phyloP scores from a whole-genome alignment of 2,797 vertebrate species.

The Pangasius djambal region DNA sequence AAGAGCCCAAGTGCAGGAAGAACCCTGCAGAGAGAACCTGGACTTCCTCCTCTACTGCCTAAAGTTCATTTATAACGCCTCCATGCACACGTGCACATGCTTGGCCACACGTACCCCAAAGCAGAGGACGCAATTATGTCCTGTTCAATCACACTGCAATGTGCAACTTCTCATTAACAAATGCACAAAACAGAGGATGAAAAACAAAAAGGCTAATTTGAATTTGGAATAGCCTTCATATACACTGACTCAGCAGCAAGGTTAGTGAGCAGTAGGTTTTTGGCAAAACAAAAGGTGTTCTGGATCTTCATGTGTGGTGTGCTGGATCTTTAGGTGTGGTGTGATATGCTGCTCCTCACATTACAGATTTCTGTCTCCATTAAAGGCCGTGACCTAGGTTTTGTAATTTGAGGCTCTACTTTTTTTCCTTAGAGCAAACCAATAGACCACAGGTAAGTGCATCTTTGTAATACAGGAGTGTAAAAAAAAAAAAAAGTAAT shows the following conservation, averaged over 20 bases:
- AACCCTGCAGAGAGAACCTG: slow-evolving; percentile 65
- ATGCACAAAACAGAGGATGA: background rate
- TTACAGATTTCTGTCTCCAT: slow-evolving; percentile 69
- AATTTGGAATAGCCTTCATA: background rate
- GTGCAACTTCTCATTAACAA: background rate
- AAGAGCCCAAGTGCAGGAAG: slow-evolving; percentile 66
- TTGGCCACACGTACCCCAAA: slow-evolving; percentile 14
- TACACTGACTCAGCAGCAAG: background rate
- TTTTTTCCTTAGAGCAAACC: slow-evolving; percentile 27
- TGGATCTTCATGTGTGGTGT: slow-evolving; percentile 31
- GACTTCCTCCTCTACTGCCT: slow-evolving; percentile 66
- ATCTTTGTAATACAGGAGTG: background rate
- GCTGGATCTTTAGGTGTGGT: slow-evolving; percentile 20
- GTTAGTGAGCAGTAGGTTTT: background rate
- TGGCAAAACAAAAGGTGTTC: background rate
- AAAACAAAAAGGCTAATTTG: background rate
- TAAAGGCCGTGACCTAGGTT: slow-evolving; percentile 63
- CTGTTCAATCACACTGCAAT: background rate
- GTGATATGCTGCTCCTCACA: slow-evolving; percentile 57
- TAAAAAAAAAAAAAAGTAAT: background rate
- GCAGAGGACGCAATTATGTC: slow-evolving; percentile 12
- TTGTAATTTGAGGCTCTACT: slow-evolving; percentile 49
- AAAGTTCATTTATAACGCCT: slow-evolving; percentile 28
- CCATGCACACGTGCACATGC: slow-evolving; percentile 35
- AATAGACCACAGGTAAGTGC: background rate